phyloP scores from a whole-genome alignment of 2,888 invertebrate species.

The Eustalomyia histrio region DNA sequence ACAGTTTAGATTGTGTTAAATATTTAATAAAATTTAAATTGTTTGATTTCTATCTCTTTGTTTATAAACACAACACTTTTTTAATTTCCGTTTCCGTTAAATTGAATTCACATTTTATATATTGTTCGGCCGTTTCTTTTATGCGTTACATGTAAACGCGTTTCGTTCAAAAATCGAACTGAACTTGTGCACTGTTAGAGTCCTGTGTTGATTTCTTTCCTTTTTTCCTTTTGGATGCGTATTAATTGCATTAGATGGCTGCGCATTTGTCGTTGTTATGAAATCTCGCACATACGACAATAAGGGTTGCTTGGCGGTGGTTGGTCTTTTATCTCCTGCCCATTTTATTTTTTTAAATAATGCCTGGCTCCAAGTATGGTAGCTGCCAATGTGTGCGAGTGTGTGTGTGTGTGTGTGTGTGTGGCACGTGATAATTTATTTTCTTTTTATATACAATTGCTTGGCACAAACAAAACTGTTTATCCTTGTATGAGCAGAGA shows the following conservation, averaged over 20 bases:
- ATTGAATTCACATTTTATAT: constrained; percentile 7
- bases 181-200: constrained; percentile 51
- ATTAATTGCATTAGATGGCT: constrained; percentile 58
- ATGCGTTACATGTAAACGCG: constrained; percentile 56
- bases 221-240: constrained; percentile 37
- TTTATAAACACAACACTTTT: background rate
- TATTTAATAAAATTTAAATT: constrained; percentile 27
- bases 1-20: constrained; percentile 14
- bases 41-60: background rate
- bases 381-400: constrained; percentile 15
- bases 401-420: constrained; percentile 21
- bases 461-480: constrained; percentile 19
- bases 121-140: constrained; percentile 13
- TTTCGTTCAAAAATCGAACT: constrained; percentile 63
- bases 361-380: constrained; percentile 44
- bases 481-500: constrained; percentile 39
- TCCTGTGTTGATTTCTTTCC: constrained; percentile 4
- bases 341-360: constrained; percentile 65
- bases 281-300: constrained; percentile 45
- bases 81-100: constrained; percentile 34
- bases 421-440: constrained; percentile 60
- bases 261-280: constrained; percentile 45
- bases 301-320: constrained; percentile 78
- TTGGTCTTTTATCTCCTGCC: constrained; percentile 77
- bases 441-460: constrained; percentile 34